A percentile compares a stretch with the other conserved stretches of the same genome.
These are phyloP conservation scores for Hermodice carunculata DNA, from an alignment of 2,888 invertebrate species.

Conservation along the genomic window DNA sequence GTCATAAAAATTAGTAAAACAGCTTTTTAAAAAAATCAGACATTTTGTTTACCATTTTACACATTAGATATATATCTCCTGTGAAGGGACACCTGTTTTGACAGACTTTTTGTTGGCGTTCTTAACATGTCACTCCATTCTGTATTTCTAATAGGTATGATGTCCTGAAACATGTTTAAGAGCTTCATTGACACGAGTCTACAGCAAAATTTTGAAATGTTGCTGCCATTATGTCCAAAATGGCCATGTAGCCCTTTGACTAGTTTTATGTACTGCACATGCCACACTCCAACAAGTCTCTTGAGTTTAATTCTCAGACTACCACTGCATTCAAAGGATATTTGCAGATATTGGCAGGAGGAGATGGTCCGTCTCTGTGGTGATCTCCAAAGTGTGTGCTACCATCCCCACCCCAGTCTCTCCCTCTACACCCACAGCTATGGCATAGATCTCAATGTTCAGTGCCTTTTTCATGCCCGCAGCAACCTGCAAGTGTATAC, in stretches of 20 bases:
- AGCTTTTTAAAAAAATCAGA: too few relatives aligned
- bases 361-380: constrained; percentile 66
- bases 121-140: too few relatives aligned
- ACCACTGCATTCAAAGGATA: constrained; percentile 54
- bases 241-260: not conserved
- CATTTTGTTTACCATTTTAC: too few relatives aligned
- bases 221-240: not conserved
- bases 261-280: not conserved
- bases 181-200: not conserved
- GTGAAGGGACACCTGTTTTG: too few relatives aligned
- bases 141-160: too few relatives aligned
- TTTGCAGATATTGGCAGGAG: constrained; percentile 65
- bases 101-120: too few relatives aligned
- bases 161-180: not conserved
- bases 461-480: constrained; percentile 68
- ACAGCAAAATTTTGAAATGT: not conserved
- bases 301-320: not conserved
- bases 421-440: constrained; percentile 65
- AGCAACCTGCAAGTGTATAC: constrained; percentile 61
- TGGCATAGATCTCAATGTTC: constrained; percentile 65
- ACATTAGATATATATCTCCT: too few relatives aligned
- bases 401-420: constrained; percentile 60
- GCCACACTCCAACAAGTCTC: too few relatives aligned
- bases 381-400: constrained; percentile 63
- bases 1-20: too few relatives aligned